These are phyloP conservation scores for Pheosia gnoma DNA, from an alignment of 2,888 invertebrate species.

Conservation along the genomic window DNA sequence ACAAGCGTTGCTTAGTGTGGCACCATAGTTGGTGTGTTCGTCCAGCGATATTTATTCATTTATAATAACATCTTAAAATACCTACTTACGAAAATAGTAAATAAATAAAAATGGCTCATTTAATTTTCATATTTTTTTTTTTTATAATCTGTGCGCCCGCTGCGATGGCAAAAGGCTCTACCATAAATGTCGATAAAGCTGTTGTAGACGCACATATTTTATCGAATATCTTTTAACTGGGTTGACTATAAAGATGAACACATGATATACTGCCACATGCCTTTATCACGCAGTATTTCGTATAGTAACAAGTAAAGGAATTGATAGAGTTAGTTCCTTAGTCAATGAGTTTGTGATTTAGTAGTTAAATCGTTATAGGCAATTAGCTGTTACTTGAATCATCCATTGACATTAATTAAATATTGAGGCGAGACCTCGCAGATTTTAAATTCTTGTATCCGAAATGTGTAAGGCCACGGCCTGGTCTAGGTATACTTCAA, in stretches of 20 bases:
- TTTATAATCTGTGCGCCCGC: too few relatives aligned
- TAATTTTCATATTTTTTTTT: too few relatives aligned
- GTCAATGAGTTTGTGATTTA: constrained; percentile 78
- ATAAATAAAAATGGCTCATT: too few relatives aligned
- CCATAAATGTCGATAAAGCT: too few relatives aligned
- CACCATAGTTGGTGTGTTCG: too few relatives aligned
- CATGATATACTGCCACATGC: background rate
- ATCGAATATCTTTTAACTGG: too few relatives aligned
- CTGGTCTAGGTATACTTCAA: background rate
- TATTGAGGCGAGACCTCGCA: background rate
- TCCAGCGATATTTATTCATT: too few relatives aligned
- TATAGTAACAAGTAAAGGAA: constrained; percentile 67
- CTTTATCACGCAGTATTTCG: constrained; percentile 36
- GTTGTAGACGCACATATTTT: too few relatives aligned
- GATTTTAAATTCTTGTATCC: background rate
- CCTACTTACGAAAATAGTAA: too few relatives aligned
- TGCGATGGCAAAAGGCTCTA: too few relatives aligned
- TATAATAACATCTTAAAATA: too few relatives aligned
- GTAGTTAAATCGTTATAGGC: constrained; percentile 50
- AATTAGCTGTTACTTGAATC: constrained; percentile 39
- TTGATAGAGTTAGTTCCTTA: constrained; percentile 65
- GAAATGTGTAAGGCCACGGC: constrained; percentile 4
- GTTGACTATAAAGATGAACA: background rate
- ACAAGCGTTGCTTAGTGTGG: too few relatives aligned
- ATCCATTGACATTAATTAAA: constrained; percentile 21